Conservation (phyloP, 2,113 vertebrate genomes). For the Hydrochoerus hydrochaeris region DNA sequence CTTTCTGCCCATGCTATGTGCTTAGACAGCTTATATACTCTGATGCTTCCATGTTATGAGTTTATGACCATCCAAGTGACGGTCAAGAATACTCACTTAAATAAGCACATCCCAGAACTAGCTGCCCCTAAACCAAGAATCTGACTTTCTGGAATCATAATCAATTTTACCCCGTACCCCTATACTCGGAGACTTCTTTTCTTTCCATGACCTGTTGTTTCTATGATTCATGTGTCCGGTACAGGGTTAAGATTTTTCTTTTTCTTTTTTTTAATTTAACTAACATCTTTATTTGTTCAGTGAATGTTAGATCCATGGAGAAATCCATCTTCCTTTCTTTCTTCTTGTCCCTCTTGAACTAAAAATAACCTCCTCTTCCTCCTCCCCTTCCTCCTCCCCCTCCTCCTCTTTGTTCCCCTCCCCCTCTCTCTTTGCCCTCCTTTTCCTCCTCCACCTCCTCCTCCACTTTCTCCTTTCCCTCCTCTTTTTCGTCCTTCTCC, state of each 20-base stretch:
- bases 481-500: constrained; percentile 63
- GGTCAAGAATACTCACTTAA: background rate
- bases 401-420: background rate
- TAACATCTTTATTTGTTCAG: constrained; percentile 72
- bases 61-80: background rate
- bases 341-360: constrained; percentile 57
- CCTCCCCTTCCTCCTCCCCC: background rate
- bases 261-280: constrained; percentile 42
- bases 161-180: fast-evolving
- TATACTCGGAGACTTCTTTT: background rate
- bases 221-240: background rate
- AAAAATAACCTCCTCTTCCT: constrained; percentile 33
- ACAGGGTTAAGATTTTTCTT: background rate
- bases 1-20: background rate
- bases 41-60: background rate
- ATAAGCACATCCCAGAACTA: background rate
- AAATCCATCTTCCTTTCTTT: constrained; percentile 39
- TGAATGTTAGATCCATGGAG: constrained; percentile 77
- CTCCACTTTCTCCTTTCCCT: constrained; percentile 71
- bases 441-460: background rate
- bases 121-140: background rate
- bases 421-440: constrained; percentile 39
- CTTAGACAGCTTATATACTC: background rate
- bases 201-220: background rate
- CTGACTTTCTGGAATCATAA: background rate